Base-by-base conservation (phyloP, 2,113 vertebrate species). In the Ammodytes dubius region DNA sequence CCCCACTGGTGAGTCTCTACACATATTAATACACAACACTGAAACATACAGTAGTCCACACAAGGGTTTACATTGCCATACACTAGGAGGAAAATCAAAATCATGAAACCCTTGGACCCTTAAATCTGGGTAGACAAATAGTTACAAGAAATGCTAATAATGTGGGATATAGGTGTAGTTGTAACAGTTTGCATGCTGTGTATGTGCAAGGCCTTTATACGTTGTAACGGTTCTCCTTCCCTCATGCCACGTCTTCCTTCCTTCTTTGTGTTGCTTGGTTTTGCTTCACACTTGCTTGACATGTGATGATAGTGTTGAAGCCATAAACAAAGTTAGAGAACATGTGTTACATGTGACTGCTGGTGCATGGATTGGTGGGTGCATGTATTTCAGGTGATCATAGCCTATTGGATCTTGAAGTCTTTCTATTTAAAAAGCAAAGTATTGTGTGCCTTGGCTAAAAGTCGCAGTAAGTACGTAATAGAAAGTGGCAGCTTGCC, bases 1-100 rank as follows among this genome's bases (percentile, higher is more conserved):
- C 92, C 96, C 97, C 45, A 95, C 96, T 92, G 97, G 98, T 99
- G 95, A 97, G 98, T 76, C 57, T 61, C 61, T 54, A 19, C 27
- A 63, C 46, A 63, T 5, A 19, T 47, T 5, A 70, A 49, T 17
- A 52, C 47, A 67, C 61, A 67, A 13, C 56, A n/a, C 27, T 4
- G 54, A 57, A n/a, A 46, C 56, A 14, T 17, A 40, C n/a, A 9
- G 59, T 40, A 27, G 37, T 40, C 37, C 52, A 7, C 12, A 27
- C 17, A 27, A 57, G 45, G 19, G 46, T 50, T 45, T 14, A 52
- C 39, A 15, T 12, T 27, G 42, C 9, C 27, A 27, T 0, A 76
- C 43, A 43, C 37, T 13, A 27, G 13, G 9, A 53, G 71, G n/a
- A 11, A 63, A 42, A 54, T 13, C 56, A 40, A 14, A 40, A 43